Percentiles rank a stretch among this genome's conserved stretches.
Evolutionary conservation across 2,113 vertebrate genomes (phyloP).

Genomic region (Perca fluviatilis): DNA sequence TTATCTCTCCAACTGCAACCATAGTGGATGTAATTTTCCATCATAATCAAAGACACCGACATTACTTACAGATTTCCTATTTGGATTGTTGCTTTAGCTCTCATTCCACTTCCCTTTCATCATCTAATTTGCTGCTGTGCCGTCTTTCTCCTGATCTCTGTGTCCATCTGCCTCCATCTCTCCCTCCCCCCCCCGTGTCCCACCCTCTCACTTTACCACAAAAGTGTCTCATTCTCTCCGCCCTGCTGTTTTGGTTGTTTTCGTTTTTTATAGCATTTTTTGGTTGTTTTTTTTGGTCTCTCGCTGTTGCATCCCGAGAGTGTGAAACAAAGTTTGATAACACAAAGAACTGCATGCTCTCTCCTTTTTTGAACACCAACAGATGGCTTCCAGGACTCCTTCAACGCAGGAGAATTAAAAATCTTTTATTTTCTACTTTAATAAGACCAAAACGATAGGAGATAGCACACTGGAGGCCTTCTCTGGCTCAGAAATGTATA

Average conservation of each 20-base stretch:
- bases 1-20: not conserved
- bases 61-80: not conserved
- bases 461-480: not conserved
- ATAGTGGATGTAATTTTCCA: not conserved
- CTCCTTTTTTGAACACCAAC: constrained; percentile 33
- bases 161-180: constrained; percentile 35
- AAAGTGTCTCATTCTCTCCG: constrained; percentile 59
- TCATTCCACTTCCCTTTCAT: not conserved
- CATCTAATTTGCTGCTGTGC: constrained; percentile 9
- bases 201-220: constrained; percentile 56
- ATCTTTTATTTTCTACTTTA: constrained; percentile 2
- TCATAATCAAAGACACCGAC: not conserved
- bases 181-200: not conserved
- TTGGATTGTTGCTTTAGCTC: not conserved
- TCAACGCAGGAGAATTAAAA: constrained; percentile 26
- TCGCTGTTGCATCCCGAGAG: constrained; percentile 28
- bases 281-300: constrained; percentile 33
- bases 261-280: constrained; percentile 45
- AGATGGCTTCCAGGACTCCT: constrained; percentile 64
- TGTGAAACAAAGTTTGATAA: constrained; percentile 61
- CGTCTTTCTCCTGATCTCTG: constrained; percentile 1
- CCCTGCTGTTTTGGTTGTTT: constrained; percentile 59
- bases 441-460: not conserved
- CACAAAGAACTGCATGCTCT: constrained; percentile 21
- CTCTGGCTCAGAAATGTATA: not conserved